phyloP scores from a whole-genome alignment of 2,888 invertebrate genomes.

The Polia nebulosa region DNA sequence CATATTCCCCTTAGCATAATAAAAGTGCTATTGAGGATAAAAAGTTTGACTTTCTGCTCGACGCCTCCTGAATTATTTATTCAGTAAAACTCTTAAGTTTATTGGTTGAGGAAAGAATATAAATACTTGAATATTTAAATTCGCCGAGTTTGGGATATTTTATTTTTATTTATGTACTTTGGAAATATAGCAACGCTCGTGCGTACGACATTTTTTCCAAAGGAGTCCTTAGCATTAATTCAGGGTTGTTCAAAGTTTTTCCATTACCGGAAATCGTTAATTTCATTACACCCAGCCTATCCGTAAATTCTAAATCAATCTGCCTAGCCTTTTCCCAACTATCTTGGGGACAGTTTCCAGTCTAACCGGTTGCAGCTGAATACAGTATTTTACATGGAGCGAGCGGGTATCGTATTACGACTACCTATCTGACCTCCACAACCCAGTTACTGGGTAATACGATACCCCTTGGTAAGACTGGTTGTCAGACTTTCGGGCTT shows the following conservation, averaged over 20 bases:
- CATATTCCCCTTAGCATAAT: conserved; percentile 74
- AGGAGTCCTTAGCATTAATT: background rate
- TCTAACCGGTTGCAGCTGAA: no score
- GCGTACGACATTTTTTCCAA: background rate
- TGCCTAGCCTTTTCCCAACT: no score
- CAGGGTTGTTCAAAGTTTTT: background rate
- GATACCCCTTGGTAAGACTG: no score
- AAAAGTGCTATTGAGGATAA: conserved; percentile 77
- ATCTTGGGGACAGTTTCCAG: no score
- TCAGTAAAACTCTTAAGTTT: conserved; percentile 77
- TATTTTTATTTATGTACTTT: conserved; percentile 51
- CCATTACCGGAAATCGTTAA: background rate
- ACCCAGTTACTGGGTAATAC: no score
- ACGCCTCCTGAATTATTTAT: conserved; percentile 84
- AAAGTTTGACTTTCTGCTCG: conserved; percentile 77
- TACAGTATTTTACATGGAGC: no score
- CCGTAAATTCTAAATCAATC: no score
- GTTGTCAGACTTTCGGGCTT: no score
- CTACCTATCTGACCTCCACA: no score
- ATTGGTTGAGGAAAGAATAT: conserved; percentile 70
- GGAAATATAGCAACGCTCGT: conserved; percentile 15
- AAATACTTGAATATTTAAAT: conserved; percentile 76
- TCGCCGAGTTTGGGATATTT: conserved; percentile 40
- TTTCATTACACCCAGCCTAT: no score
- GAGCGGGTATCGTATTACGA: no score